phyloP scores from a whole-genome alignment of 2,797 vertebrate species.

The Crenichthys baileyi region DNA sequence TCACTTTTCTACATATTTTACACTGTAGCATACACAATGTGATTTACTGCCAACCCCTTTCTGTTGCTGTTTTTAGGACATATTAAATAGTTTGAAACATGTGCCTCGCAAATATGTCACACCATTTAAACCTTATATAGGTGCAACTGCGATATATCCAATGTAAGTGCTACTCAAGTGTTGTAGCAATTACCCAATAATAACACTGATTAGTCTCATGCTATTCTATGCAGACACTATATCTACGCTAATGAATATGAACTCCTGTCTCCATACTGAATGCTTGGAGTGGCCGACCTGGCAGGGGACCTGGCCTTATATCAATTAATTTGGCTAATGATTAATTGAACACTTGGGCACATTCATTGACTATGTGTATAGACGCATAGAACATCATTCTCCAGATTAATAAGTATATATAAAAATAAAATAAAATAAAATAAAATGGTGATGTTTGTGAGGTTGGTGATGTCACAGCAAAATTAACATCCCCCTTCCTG shows the following conservation, averaged over 20 bases:
- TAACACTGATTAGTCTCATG: background rate
- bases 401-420: background rate
- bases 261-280: background rate
- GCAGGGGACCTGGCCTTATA: background rate
- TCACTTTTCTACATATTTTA: background rate
- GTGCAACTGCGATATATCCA: background rate
- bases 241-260: background rate
- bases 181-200: background rate
- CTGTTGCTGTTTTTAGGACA: background rate
- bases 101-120: background rate
- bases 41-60: background rate
- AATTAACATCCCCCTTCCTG: background rate
- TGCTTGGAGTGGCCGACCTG: background rate
- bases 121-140: background rate
- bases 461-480: background rate
- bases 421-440: background rate
- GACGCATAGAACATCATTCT: background rate
- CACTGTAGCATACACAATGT: background rate
- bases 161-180: background rate
- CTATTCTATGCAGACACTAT: background rate
- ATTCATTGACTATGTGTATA: background rate
- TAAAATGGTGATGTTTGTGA: too few species aligned
- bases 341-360: background rate
- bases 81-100: background rate
- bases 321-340: background rate